Evolutionary conservation across 2,797 vertebrate species (phyloP).

Genomic region (Pampus argenteus): DNA sequence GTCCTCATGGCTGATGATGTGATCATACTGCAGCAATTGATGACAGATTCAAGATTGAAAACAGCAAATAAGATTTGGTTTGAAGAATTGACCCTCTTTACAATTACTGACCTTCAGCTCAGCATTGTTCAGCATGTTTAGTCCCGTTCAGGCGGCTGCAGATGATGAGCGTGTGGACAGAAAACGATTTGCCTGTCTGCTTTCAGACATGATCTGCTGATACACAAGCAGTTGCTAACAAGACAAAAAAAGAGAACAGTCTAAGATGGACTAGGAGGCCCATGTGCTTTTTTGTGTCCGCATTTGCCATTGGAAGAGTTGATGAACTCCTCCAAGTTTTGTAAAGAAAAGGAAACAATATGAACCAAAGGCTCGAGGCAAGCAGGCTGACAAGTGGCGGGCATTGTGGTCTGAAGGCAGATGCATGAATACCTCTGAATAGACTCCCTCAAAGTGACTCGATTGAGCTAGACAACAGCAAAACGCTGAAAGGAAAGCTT

Average conservation of each 20-base stretch:
- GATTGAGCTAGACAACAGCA: conserved; percentile 95
- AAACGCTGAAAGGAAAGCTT: conserved; percentile 88
- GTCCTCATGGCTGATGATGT: not conserved
- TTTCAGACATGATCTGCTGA: conserved; percentile 55
- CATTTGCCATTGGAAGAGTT: conserved; percentile 91
- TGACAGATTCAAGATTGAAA: not conserved
- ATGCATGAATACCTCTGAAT: conserved; percentile 98
- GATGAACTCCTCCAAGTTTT: conserved; percentile 99
- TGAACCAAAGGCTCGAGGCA: conserved; percentile 87
- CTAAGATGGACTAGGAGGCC: conserved; percentile 69
- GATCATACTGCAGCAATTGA: not conserved
- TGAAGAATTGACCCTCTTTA: not conserved
- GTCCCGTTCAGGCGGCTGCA: conserved; percentile 1
- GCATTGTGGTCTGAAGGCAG: conserved; percentile 92
- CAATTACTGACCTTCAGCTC: not conserved
- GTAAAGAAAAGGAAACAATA: conserved; percentile 94
- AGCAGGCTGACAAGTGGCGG: conserved; percentile 91
- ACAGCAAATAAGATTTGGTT: not conserved
- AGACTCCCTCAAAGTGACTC: conserved; percentile 95
- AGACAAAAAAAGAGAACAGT: conserved; percentile 50
- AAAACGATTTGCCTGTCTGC: conserved; percentile 62
- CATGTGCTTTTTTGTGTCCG: conserved; percentile 86
- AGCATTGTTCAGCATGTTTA: not conserved
- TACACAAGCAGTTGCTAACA: conserved; percentile 65
- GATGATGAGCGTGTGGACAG: conserved; percentile 38